phyloP scores from a whole-genome alignment of 2,888 invertebrate species.

The Spisula solida region DNA sequence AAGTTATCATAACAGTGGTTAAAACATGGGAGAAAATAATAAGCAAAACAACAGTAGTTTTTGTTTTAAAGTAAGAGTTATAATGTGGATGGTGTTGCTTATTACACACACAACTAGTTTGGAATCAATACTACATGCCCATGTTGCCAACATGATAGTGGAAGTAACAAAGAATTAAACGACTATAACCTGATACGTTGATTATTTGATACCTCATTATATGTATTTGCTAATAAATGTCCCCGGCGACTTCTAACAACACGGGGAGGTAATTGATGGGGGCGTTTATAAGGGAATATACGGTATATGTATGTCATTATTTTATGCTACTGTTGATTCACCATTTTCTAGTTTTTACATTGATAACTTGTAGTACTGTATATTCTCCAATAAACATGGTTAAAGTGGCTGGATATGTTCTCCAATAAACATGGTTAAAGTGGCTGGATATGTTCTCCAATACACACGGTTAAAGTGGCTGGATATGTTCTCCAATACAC shows the following conservation, averaged over 20 bases:
- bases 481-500: not conserved
- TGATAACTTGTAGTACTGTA: not conserved
- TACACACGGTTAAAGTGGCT: no score
- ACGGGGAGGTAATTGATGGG: no score
- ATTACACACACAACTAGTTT: no score
- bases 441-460: no score
- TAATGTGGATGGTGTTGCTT: no score
- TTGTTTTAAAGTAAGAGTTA: not conserved
- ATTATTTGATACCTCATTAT: conserved; percentile 15
- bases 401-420: no score
- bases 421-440: no score
- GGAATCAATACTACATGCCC: no score
- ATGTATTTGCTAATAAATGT: no score
- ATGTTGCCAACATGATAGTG: no score
- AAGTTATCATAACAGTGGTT: not conserved
- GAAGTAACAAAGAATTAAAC: not conserved
- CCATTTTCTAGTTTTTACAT: conserved; percentile 15
- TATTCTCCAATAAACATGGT: not conserved
- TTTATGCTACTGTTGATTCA: not conserved
- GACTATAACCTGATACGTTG: not conserved
- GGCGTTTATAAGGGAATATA: no score
- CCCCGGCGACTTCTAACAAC: no score
- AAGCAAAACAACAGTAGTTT: not conserved
- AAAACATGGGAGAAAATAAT: not conserved
- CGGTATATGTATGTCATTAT: not conserved